Evolutionary conservation across 2,888 invertebrate genomes (phyloP), one percentile per base, ranked within the genome.

Genomic region (Sphaerophoria taeniata): DNA sequence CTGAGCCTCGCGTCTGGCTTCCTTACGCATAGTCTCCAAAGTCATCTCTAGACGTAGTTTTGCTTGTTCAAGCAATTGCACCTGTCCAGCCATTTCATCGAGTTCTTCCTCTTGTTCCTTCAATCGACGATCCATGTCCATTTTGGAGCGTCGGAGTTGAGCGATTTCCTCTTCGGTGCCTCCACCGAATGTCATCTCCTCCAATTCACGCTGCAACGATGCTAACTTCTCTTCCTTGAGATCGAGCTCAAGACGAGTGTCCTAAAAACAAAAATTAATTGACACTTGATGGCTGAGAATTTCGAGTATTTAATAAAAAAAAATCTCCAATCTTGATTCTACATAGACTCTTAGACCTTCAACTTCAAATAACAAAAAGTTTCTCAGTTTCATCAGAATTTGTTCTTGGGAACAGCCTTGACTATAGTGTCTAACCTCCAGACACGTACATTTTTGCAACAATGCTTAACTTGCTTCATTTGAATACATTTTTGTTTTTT

Each of bases 91-190:
- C 90, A 98, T 94, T 90, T 99, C 99, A 90, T 99, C 99, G 67
- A 99, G 93, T 91, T 99, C 99, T 91, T 99, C 98, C 90, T 98
- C 98, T 92, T 97, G 97, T 90, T 97, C 97, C 85, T 97, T 95
- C 39, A 95, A 93, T 87, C 97, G 95, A 53, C 96, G 93, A 91
- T 98, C 98, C 83, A 98, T 94, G 88, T 98, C 98, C 87, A 97
- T 95, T 90, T 97, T 97, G 24, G 95, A 94, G 88, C 97, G 95
- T 86, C 97, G 95, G 88, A 98, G 93, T 70, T 95, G 94, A 6
- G 96, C 95, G 51, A 97, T 94, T 92, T 98, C 98, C 90, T 97
- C 97, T 74, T 97, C 97, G 0, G 96, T 97, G 84, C 96, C 95
- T 11, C 95, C 95, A 79, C 95, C 94, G 91, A 95, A 95, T 1